Percentiles rank a stretch among this genome's conserved stretches.
Evolutionary conservation across 2,797 vertebrate species (phyloP).

Genomic region (Tarsius wallacei): DNA sequence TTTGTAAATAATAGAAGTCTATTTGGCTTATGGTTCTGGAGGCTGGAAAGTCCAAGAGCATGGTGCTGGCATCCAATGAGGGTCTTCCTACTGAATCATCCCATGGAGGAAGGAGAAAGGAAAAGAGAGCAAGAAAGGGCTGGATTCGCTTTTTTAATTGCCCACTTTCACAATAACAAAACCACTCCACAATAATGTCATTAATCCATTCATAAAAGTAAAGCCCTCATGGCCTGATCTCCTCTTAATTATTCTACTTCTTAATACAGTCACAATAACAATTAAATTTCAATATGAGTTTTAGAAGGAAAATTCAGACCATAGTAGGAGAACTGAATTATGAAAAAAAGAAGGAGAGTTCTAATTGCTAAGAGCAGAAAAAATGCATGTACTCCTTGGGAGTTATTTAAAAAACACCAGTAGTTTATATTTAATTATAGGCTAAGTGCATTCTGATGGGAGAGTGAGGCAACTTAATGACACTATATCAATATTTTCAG

Average conservation of each 20-base stretch:
- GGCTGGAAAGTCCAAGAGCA: not conserved
- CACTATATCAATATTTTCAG: constrained; percentile 34
- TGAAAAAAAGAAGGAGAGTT: not conserved
- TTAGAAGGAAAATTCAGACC: not conserved
- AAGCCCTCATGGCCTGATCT: not conserved
- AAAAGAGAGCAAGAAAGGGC: not conserved
- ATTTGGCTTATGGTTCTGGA: not conserved
- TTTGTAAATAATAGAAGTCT: not conserved
- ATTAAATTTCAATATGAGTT: not conserved
- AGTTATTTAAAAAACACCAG: constrained; percentile 5
- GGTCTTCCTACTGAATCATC: not conserved
- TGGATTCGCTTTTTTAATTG: not conserved
- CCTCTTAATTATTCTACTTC: not conserved
- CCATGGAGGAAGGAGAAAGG: not conserved
- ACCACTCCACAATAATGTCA: not conserved
- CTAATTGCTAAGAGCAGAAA: constrained; percentile 37
- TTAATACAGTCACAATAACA: not conserved
- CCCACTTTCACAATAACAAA: not conserved
- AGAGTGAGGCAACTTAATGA: constrained; percentile 52
- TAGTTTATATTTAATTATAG: constrained; percentile 66
- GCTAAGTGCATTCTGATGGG: constrained; percentile 57
- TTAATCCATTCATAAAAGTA: not conserved
- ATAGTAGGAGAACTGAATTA: not conserved
- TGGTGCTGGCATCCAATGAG: not conserved
- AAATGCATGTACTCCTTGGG: not conserved